Evolutionary conservation across 2,113 vertebrate genomes (phyloP).

Genomic region (Dipodomys stephensi): DNA sequence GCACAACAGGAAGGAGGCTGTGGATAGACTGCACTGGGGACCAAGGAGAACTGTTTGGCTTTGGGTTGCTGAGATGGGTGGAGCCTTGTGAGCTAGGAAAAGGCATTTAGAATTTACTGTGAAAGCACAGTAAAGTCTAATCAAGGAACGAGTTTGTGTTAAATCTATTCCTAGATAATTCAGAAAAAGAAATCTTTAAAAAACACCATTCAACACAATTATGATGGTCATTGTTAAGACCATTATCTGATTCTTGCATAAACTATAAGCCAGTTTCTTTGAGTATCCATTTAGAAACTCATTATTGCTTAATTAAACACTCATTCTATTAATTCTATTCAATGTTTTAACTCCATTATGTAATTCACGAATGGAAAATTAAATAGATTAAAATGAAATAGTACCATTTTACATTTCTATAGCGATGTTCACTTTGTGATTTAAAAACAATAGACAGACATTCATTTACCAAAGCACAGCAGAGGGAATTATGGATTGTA

Average conservation of each 20-base stretch:
- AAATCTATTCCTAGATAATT: slow-evolving; percentile 63
- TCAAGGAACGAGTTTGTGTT: slow-evolving; percentile 55
- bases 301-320: slow-evolving; percentile 83
- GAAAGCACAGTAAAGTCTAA: slow-evolving; percentile 52
- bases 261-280: slow-evolving; percentile 74
- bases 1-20: neutral
- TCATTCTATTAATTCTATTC: slow-evolving; percentile 82
- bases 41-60: neutral
- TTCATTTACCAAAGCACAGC: slow-evolving; percentile 66
- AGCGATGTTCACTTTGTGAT: slow-evolving; percentile 73
- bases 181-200: slow-evolving; percentile 71
- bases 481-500: slow-evolving; percentile 67
- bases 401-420: slow-evolving; percentile 77
- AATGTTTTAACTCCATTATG: slow-evolving; percentile 79
- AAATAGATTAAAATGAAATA: slow-evolving; percentile 79
- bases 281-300: slow-evolving; percentile 80
- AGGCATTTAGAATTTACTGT: neutral
- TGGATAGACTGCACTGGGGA: neutral
- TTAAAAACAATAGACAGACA: slow-evolving; percentile 79
- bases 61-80: neutral
- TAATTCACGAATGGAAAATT: slow-evolving; percentile 79
- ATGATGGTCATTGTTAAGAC: slow-evolving; percentile 70
- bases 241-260: slow-evolving; percentile 80
- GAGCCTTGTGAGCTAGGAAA: neutral
- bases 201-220: slow-evolving; percentile 73